These are phyloP conservation scores for Colostygia pectinataria DNA, from an alignment of 2,888 invertebrate genomes.

Conservation along the genomic window DNA sequence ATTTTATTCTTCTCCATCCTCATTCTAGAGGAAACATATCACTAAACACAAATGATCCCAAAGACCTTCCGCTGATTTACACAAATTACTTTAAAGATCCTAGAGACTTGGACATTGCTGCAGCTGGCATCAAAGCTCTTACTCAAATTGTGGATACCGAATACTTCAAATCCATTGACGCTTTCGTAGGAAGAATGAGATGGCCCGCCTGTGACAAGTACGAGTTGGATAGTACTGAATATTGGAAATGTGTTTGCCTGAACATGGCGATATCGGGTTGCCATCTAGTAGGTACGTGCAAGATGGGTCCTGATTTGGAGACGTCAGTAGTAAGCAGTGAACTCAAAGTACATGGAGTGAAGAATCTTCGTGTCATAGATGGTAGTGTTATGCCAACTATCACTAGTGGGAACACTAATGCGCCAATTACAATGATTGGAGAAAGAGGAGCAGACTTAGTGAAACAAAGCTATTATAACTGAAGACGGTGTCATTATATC, in stretches of 20 bases:
- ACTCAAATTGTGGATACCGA: conserved; percentile 47
- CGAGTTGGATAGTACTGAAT: conserved; percentile 46
- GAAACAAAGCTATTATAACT: too few species aligned
- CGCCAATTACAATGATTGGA: conserved; percentile 90
- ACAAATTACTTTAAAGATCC: conserved; percentile 84
- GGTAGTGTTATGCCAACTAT: conserved; percentile 91
- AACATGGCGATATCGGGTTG: conserved; percentile 81
- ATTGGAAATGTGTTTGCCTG: conserved; percentile 64
- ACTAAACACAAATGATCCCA: conserved; percentile 80
- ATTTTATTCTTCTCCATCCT: conserved; percentile 70
- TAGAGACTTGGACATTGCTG: conserved; percentile 69
- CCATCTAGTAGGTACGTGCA: conserved; percentile 86
- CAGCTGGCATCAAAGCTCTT: conserved; percentile 50
- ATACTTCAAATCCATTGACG: conserved; percentile 52
- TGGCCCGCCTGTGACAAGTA: conserved; percentile 49
- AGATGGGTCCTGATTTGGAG: conserved; percentile 77
- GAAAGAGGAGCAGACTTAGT: conserved; percentile 90
- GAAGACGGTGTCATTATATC: too few species aligned
- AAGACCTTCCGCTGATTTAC: conserved; percentile 83
- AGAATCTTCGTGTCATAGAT: conserved; percentile 86
- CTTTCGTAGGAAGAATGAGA: conserved; percentile 31
- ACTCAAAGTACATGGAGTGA: conserved; percentile 85
- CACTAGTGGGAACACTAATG: conserved; percentile 90
- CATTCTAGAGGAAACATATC: conserved; percentile 79
- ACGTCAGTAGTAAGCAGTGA: conserved; percentile 75